phyloP scores from a whole-genome alignment of 2,113 vertebrate species.

The Neogale vison region DNA sequence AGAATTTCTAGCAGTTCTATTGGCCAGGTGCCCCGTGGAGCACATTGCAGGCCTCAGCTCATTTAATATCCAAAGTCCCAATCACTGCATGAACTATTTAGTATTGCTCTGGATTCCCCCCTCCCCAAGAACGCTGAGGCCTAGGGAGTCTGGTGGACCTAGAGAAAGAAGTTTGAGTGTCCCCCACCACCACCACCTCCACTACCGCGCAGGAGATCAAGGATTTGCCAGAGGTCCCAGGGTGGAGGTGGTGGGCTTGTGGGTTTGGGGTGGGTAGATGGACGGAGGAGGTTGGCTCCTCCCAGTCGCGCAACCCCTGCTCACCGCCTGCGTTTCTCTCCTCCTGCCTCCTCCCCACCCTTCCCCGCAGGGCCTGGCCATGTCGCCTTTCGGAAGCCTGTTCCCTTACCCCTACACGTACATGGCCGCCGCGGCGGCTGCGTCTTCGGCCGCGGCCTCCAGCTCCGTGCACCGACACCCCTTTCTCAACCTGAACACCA shows the following conservation, averaged over 20 bases:
- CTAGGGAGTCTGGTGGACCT: background rate
- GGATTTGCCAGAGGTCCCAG: fast-evolving
- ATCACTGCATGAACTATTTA: background rate
- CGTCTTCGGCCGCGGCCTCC: slow-evolving; percentile 89
- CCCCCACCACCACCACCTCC: fast-evolving
- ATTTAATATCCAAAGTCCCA: background rate
- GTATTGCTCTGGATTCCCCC: background rate
- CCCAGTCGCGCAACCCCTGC: background rate
- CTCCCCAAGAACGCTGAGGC: background rate
- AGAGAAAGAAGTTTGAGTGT: background rate
- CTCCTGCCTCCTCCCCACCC: background rate
- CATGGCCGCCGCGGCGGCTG: slow-evolving; percentile 94
- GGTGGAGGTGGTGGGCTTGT: background rate
- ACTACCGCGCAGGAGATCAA: fast-evolving
- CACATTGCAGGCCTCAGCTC: background rate
- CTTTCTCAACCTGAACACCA: slow-evolving; percentile 94
- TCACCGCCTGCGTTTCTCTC: background rate
- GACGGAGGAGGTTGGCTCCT: fast-evolving
- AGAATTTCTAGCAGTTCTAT: background rate
- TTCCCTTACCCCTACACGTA: slow-evolving; percentile 98
- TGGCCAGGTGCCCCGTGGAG: background rate
- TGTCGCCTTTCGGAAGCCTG: slow-evolving; percentile 96
- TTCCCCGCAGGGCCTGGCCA: slow-evolving; percentile 91
- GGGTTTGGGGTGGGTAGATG: background rate
- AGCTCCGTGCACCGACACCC: slow-evolving; percentile 91